Conservation (phyloP, 2,888 invertebrate species). For the Dynastes grantii region DNA sequence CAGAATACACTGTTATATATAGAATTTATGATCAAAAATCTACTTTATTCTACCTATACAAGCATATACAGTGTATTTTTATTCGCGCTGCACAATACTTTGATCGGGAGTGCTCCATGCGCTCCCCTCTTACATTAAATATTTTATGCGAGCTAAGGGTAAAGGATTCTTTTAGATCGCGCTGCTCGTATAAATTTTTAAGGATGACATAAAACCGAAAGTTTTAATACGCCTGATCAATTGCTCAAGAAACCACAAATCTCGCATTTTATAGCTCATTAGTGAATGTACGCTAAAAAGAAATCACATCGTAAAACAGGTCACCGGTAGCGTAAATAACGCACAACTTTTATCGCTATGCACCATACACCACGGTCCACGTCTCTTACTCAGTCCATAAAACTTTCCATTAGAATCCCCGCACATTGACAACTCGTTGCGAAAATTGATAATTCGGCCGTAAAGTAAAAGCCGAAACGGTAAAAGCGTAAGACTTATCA, state of each 20-base stretch:
- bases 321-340: conserved; percentile 45
- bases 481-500: conserved; percentile 37
- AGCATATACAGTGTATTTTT: background rate
- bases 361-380: conserved; percentile 8
- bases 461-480: conserved; percentile 36
- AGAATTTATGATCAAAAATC: background rate
- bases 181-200: conserved; percentile 14
- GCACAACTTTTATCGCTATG: conserved; percentile 34
- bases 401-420: conserved; percentile 25
- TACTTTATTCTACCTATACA: background rate
- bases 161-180: background rate
- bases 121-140: background rate
- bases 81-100: background rate
- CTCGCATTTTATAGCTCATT: conserved; percentile 37
- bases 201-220: conserved; percentile 31
- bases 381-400: conserved; percentile 28
- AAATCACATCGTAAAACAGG: conserved; percentile 41
- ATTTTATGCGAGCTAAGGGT: conserved; percentile 12
- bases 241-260: conserved; percentile 39
- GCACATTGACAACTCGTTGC: conserved; percentile 41
- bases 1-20: background rate
- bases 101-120: too few relatives aligned
- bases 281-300: conserved; percentile 43
- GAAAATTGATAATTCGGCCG: conserved; percentile 42
- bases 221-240: conserved; percentile 37